Evolutionary conservation across 2,113 vertebrate genomes (phyloP).

Genomic region (Coregonus clupeaformis): DNA sequence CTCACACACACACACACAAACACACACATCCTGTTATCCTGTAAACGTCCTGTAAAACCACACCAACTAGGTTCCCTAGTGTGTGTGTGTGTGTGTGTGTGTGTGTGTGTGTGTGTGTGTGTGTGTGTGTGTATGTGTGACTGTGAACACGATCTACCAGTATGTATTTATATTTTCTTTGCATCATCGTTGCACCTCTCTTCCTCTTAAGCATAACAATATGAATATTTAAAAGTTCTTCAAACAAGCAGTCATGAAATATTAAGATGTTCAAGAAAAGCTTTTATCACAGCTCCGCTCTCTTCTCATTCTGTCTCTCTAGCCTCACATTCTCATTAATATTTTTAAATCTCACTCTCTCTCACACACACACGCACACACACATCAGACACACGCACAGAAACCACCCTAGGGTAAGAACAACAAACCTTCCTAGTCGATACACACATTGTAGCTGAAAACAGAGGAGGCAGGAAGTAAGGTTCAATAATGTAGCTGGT

Average conservation of each 20-base stretch:
- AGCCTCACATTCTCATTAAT: slow-evolving; percentile 22
- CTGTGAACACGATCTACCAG: no score
- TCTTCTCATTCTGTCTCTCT: slow-evolving; percentile 44
- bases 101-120: slow-evolving; percentile 1
- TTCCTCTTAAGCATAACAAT: slow-evolving; percentile 70
- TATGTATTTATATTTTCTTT: no score
- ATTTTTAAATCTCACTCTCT: not conserved
- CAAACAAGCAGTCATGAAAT: slow-evolving; percentile 76
- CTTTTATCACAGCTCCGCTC: slow-evolving; percentile 59
- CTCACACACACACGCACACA: not conserved
- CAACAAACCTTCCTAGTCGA: slow-evolving; percentile 38
- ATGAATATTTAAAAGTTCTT: slow-evolving; percentile 77
- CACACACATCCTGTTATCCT: slow-evolving; percentile 52
- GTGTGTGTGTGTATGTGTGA: slow-evolving; percentile 21
- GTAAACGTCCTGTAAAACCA: slow-evolving; percentile 55
- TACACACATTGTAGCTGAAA: slow-evolving; percentile 49
- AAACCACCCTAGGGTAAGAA: slow-evolving; percentile 56
- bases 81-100: slow-evolving; percentile 16
- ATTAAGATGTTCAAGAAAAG: slow-evolving; percentile 71
- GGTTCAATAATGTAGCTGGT: slow-evolving; percentile 46
- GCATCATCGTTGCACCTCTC: slow-evolving; percentile 54
- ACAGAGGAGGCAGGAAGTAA: slow-evolving; percentile 29
- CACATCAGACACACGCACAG: not conserved
- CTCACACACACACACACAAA: slow-evolving; percentile 11
- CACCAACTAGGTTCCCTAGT: slow-evolving; percentile 35